Evolutionary conservation across 2,113 vertebrate genomes (phyloP), one percentile per base, ranked within the genome.

Genomic region (Carassius auratus): DNA sequence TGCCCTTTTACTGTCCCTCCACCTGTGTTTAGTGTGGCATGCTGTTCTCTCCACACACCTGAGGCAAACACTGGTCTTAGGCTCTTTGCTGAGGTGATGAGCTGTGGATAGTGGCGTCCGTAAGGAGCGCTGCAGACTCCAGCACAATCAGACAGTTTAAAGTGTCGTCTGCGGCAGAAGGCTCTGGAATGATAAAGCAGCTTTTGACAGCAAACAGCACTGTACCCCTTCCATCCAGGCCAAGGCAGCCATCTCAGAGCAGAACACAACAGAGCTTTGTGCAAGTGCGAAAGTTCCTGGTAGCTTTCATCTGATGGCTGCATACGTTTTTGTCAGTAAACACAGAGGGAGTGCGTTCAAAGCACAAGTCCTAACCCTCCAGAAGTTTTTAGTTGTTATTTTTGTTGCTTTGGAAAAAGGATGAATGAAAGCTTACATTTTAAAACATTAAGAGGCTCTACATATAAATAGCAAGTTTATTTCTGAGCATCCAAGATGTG

Each of bases 231-330:
- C 88, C 82, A 87, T 86, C 68, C 75, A 85, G 61, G n/a, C 66
- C 23, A 10, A 71, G 55, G 33, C 64, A 84, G 59, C 69, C 36
- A 59, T 33, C 78, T 59, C 73, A 17, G 61, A 62, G 82, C 7
- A 42, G n/a, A 17, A 87, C 82, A 87, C 64, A 79, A 42, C 33
- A 69, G 45, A 75, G 82, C 81, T 86, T 81, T 86, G 88, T 64
- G 79, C 66, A 73, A 62, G 83, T 81, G 76, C 84, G 52, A 91
- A 82, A 88, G 89, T 87, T 85, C 86, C 78, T 79, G 42, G 48
- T 86, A 85, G 85, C 87, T 93, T 92, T 93, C 85, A 94, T 93
- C 90, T 91, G 82, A 38, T 78, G 90, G 33, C 74, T 84, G 90
- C 84, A 88, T 61, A 85, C 88, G 86, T 87, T 87, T 88, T 77